These are phyloP conservation scores for Coremacera marginata DNA, from an alignment of 2,888 invertebrate species.

Conservation along the genomic window DNA sequence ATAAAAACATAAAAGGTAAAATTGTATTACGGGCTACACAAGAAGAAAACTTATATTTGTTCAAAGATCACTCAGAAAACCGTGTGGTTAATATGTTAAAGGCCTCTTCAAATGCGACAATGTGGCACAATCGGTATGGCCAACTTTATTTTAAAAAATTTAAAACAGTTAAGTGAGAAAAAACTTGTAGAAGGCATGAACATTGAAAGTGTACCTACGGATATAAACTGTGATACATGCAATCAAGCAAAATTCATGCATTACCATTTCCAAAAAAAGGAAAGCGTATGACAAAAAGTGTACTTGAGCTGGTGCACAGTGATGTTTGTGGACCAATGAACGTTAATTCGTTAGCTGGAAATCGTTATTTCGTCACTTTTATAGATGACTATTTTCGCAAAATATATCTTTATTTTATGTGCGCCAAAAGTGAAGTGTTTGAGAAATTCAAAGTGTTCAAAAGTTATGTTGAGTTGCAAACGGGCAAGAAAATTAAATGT, in stretches of 20 bases:
- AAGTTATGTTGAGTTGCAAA: too few species aligned
- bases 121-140: neutral
- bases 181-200: conserved; percentile 4
- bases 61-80: neutral
- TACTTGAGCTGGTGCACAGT: conserved; percentile 39
- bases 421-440: too few species aligned
- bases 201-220: neutral
- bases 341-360: conserved; percentile 25
- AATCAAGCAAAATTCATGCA: conserved; percentile 16
- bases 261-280: neutral
- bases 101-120: neutral
- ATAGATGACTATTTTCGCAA: conserved; percentile 35
- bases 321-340: conserved; percentile 42
- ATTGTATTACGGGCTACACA: neutral
- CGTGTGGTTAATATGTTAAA: neutral
- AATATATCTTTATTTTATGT: conserved; percentile 34
- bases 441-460: too few species aligned
- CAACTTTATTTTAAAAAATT: neutral
- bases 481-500: conserved; percentile 44
- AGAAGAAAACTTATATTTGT: neutral
- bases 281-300: neutral
- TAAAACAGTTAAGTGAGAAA: neutral
- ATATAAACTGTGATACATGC: conserved; percentile 14
- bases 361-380: conserved; percentile 42
- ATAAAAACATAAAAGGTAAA: neutral